Evolutionary conservation across 2,888 invertebrate genomes (phyloP).

Genomic region (Idaea straminata): DNA sequence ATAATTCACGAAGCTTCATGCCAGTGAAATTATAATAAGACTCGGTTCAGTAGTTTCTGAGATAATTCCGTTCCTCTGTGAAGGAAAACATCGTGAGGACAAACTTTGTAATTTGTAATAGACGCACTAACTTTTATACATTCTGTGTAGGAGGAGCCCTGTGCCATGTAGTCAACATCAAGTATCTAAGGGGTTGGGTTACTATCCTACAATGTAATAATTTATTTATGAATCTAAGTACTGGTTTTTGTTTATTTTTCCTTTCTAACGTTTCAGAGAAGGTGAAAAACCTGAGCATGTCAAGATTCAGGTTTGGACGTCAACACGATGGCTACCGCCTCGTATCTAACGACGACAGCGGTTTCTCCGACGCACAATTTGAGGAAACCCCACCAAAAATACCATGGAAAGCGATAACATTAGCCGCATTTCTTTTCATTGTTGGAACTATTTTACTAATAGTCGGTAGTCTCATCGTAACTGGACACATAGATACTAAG

Average conservation of each 20-base stretch:
- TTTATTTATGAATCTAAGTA: too few species aligned
- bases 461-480: slow-evolving; percentile 87
- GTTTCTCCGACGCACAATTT: slow-evolving; percentile 86
- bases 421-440: slow-evolving; percentile 88
- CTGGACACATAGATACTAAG: slow-evolving; percentile 90
- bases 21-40: not conserved
- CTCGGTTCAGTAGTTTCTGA: not conserved
- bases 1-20: too few species aligned
- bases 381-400: slow-evolving; percentile 83
- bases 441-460: slow-evolving; percentile 88
- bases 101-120: not conserved
- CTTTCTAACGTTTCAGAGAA: slow-evolving; percentile 41
- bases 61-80: not conserved
- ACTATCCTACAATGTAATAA: not conserved
- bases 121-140: not conserved
- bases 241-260: not conserved
- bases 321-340: slow-evolving; percentile 83
- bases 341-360: slow-evolving; percentile 80
- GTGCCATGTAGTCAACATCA: too few species aligned
- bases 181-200: too few species aligned
- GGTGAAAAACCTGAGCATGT: slow-evolving; percentile 68
- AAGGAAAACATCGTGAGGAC: not conserved
- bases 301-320: slow-evolving; percentile 79
- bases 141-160: not conserved
- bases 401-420: slow-evolving; percentile 90